Base-by-base conservation (phyloP, 2,797 vertebrate genomes). In the Luscinia luscinia region DNA sequence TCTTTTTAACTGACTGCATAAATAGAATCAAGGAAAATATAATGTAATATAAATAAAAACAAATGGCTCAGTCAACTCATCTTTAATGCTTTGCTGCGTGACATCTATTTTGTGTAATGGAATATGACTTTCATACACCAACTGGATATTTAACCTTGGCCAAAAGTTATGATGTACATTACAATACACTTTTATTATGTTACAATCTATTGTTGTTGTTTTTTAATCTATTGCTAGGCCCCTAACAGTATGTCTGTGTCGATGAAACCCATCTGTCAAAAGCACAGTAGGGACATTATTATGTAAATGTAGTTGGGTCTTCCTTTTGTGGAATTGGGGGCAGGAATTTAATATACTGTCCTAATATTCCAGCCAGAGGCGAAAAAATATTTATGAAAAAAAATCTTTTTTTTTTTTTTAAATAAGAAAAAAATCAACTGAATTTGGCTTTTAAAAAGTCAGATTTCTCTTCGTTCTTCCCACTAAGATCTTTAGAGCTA, bases 191-290 rank as follows among this genome's bases (percentile, higher is more conserved):
- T 98, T 98, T 98, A 98, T 98, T 98, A 97, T 97, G 97, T 98
- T 98, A 97, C 97, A 96, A 94, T 96, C 96, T 96, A 97, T 95
- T 97, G 98, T 98, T 97, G 97, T 97, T 96, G 94, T 80, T 97
- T 97, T 98, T 97, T 97, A 98, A 98, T 98, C 97, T 98, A 97
- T 97, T 96, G 97, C 97, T 98, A 97, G 97, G 90, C 96, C 97
- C 90, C 96, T 96, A 98, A 97, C 97, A 96, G 97, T 98, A 97
- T 97, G 97, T 98, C 97, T 98, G 96, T 90, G 96, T 97, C 97
- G 74, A 98, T 98, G 98, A 98, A 98, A 97, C 97, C 97, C 98
- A 98, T 98, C 98, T 98, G 97, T 98, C 98, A 98, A 97, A 98
- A 96, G 95, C 97, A 97, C 96, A 95, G 97, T 97, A 97, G 98